Conservation (phyloP, 2,888 invertebrate genomes). For the Neocrepidodera transversa region DNA sequence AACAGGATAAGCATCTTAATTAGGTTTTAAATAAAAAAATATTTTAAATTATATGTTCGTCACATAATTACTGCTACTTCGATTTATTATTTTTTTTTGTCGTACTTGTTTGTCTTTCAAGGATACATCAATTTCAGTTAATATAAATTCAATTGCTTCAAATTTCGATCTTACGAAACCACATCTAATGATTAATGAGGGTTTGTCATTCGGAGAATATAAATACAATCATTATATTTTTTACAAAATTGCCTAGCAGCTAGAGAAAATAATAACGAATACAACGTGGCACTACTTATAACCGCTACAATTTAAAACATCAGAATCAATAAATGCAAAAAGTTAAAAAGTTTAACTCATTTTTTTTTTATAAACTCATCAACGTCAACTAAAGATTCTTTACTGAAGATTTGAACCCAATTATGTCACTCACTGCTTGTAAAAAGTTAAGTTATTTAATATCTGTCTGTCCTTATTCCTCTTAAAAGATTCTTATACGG, state of each 20-base stretch:
- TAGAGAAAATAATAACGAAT: neutral
- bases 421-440: constrained; percentile 48
- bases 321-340: no score
- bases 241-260: constrained; percentile 8
- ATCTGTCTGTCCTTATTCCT: constrained; percentile 50
- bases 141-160: constrained; percentile 32
- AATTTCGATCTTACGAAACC: constrained; percentile 34
- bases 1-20: constrained; percentile 3
- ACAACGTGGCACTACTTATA: neutral
- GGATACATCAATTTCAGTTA: constrained; percentile 33
- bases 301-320: no score
- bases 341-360: no score
- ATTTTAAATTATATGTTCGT: constrained; percentile 6
- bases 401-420: constrained; percentile 37
- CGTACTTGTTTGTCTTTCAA: constrained; percentile 28
- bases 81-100: constrained; percentile 19
- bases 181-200: constrained; percentile 32
- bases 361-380: neutral
- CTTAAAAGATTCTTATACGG: constrained; percentile 44
- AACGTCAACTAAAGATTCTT: constrained; percentile 1
- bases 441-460: constrained; percentile 47
- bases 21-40: constrained; percentile 4
- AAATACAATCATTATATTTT: constrained; percentile 14
- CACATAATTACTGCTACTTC: constrained; percentile 16
- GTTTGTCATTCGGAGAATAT: constrained; percentile 29